Percentiles rank a stretch among this genome's conserved stretches.
These are phyloP conservation scores for Dorcus hopei DNA, from an alignment of 2,888 invertebrate species.

Conservation along the genomic window DNA sequence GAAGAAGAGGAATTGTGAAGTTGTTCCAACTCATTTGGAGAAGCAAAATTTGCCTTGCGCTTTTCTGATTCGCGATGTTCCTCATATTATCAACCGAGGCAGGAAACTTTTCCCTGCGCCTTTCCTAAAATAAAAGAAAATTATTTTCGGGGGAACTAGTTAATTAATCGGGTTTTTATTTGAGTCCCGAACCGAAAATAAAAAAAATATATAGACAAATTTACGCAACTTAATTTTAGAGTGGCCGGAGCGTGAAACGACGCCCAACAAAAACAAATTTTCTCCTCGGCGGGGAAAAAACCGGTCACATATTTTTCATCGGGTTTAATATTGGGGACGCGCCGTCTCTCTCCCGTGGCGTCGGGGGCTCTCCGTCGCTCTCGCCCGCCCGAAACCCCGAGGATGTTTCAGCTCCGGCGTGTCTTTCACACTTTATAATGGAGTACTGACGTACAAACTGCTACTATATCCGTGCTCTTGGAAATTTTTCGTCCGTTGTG, in stretches of 20 bases:
- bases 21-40: too few species aligned
- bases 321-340: conserved; percentile 29
- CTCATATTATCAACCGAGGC: too few species aligned
- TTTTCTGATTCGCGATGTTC: too few species aligned
- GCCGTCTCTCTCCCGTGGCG: conserved; percentile 24
- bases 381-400: conserved; percentile 32
- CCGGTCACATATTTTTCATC: conserved; percentile 35
- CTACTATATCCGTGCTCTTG: conserved; percentile 43
- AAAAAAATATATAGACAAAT: conserved; percentile 1
- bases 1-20: too few species aligned
- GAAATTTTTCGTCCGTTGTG: conserved; percentile 11
- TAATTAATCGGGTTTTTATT: too few species aligned
- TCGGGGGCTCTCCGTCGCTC: conserved; percentile 11
- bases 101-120: too few species aligned
- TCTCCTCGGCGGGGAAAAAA: conserved; percentile 15
- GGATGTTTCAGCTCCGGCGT: conserved; percentile 42
- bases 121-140: too few species aligned
- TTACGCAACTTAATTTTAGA: conserved; percentile 20
- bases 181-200: too few species aligned
- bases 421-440: conserved; percentile 44
- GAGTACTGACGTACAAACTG: conserved; percentile 41
- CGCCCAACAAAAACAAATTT: conserved; percentile 20
- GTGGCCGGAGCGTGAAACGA: background rate
- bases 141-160: background rate
- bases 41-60: too few species aligned